Percentiles rank a stretch among this genome's conserved stretches.
phyloP scores from a whole-genome alignment of 2,797 vertebrate species.

The Cynopterus sphinx region DNA sequence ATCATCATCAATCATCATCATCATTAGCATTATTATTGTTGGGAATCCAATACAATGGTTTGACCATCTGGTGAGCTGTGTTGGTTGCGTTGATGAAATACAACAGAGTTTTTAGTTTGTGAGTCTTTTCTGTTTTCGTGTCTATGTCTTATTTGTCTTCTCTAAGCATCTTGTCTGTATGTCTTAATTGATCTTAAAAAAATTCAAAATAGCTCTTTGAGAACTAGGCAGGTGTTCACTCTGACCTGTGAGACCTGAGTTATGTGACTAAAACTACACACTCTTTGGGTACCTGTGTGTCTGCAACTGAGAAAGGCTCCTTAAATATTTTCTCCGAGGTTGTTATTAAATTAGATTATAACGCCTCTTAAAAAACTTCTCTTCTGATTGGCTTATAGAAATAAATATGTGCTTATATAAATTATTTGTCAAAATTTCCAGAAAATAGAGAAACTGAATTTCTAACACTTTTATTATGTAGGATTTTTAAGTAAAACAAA shows the following conservation, averaged over 20 bases:
- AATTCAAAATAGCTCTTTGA: not conserved
- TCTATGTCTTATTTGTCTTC: not conserved
- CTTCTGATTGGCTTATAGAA: not conserved
- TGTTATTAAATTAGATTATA: not conserved
- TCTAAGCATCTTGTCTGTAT: too few species aligned
- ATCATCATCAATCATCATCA: not conserved
- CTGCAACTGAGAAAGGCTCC: not conserved
- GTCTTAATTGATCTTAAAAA: not conserved
- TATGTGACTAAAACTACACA: not conserved
- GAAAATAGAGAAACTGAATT: not conserved
- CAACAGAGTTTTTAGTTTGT: not conserved
- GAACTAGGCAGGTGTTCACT: not conserved
- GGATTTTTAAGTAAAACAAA: not conserved
- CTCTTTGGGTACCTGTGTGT: not conserved
- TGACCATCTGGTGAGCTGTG: not conserved
- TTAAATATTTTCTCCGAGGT: not conserved
- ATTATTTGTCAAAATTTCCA: not conserved
- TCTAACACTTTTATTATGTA: not conserved
- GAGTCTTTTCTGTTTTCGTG: not conserved
- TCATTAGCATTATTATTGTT: not conserved
- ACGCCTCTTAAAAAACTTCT: not conserved
- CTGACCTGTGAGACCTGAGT: not conserved
- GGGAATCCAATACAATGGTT: not conserved
- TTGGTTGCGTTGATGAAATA: not conserved
- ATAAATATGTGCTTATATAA: not conserved